Percentiles rank a stretch among this genome's conserved stretches.
These are phyloP conservation scores for Planococcus citri DNA, from an alignment of 1,140 invertebrate species.

Conservation along the genomic window DNA sequence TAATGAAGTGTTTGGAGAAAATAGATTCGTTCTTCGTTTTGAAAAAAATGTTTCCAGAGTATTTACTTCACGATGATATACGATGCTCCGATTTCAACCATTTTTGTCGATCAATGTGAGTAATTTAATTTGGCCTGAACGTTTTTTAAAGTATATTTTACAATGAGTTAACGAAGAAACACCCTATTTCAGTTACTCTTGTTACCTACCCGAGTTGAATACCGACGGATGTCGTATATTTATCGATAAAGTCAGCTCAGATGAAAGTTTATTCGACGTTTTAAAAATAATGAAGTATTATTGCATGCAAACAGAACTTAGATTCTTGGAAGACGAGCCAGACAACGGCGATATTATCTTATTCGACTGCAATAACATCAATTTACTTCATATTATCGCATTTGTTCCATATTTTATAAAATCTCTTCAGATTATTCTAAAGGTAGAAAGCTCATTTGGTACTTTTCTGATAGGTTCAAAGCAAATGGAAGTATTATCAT, in stretches of 20 bases:
- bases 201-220: neutral
- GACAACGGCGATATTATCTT: neutral
- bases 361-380: neutral
- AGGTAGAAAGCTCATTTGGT: neutral
- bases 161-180: neutral
- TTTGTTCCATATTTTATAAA: neutral
- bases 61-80: too few species aligned
- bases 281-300: constrained; percentile 10
- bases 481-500: too few species aligned
- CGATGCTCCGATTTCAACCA: too few species aligned
- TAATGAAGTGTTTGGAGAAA: too few species aligned
- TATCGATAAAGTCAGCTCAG: neutral
- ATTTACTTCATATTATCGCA: neutral
- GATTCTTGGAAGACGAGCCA: neutral
- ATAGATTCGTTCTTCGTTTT: too few species aligned
- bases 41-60: too few species aligned
- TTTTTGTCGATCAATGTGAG: too few species aligned
- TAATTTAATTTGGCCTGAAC: too few species aligned
- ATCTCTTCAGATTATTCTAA: neutral
- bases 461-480: too few species aligned
- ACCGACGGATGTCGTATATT: neutral
- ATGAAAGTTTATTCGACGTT: constrained; percentile 13
- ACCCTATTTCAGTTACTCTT: neutral
- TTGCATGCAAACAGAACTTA: neutral
- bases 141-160: too few species aligned